phyloP scores from a whole-genome alignment of 2,113 vertebrate species.

The Trochalopteron elliotii region DNA sequence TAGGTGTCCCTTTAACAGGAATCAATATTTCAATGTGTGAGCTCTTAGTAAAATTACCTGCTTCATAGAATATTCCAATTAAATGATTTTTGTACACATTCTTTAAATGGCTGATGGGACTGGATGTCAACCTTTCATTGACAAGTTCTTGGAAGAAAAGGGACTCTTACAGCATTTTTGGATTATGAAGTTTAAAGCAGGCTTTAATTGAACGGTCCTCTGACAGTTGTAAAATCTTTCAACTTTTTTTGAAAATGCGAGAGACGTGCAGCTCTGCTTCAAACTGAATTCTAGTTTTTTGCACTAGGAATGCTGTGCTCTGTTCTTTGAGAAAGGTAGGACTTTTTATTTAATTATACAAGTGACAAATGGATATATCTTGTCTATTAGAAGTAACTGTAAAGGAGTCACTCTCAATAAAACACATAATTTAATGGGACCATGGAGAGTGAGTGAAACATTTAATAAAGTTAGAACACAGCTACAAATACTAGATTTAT shows the following conservation, averaged over 20 bases:
- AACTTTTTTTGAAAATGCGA: neutral
- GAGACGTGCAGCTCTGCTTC: neutral
- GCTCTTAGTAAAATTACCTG: conserved; percentile 20
- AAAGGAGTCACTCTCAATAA: neutral
- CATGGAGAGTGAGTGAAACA: neutral
- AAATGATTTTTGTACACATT: conserved; percentile 4
- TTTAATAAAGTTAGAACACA: neutral
- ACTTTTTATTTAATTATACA: neutral
- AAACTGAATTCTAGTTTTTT: neutral
- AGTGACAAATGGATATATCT: neutral
- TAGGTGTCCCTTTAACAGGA: conserved; percentile 45
- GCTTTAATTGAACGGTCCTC: neutral
- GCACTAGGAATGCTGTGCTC: neutral
- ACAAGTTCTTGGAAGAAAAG: neutral
- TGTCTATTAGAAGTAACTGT: neutral
- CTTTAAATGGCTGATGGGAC: neutral
- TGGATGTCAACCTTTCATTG: neutral
- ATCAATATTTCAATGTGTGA: neutral
- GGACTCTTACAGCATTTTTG: neutral
- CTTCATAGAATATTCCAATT: conserved; percentile 4
- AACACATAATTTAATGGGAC: neutral
- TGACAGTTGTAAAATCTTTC: conserved; percentile 15
- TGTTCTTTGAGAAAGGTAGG: neutral
- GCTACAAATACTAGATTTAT: neutral
- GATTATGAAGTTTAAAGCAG: neutral